These are phyloP conservation scores for Synaphobranchus kaupii DNA, from an alignment of 2,797 vertebrate species.

Conservation along the genomic window DNA sequence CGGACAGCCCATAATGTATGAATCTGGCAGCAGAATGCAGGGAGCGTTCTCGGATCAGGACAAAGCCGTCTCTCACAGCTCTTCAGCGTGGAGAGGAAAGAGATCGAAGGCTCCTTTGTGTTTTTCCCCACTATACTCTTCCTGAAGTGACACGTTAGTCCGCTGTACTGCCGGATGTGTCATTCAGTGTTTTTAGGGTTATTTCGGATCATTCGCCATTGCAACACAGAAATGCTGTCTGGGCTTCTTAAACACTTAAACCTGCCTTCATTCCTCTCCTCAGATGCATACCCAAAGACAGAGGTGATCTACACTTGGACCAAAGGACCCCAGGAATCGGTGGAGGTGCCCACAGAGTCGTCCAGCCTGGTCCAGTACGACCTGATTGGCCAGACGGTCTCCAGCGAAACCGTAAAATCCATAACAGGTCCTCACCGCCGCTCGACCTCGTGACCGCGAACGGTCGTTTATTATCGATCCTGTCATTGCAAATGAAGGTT, in stretches of 20 bases:
- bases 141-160: background rate
- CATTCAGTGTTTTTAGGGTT: background rate
- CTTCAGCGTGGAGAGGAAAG: background rate
- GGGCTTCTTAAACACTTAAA: background rate
- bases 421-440: conserved; percentile 83
- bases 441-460: background rate
- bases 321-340: conserved; percentile 93
- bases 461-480: conserved; percentile 30
- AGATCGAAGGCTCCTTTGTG: background rate
- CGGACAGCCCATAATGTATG: background rate
- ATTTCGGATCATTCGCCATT: background rate
- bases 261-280: conserved; percentile 16
- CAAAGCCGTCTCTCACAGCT: background rate
- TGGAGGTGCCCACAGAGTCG: conserved; percentile 95
- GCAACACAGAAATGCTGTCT: background rate
- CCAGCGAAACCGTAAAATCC: conserved; percentile 93
- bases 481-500: background rate
- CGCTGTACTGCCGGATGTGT: background rate
- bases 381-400: conserved; percentile 93
- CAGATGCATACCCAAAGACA: conserved; percentile 97
- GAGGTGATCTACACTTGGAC: conserved; percentile 99
- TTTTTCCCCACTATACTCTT: too few relatives aligned
- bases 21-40: background rate
- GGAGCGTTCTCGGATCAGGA: background rate
- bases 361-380: conserved; percentile 98